Conservation (phyloP, 2,888 invertebrate genomes). For the Trichogramma dendrolimi region DNA sequence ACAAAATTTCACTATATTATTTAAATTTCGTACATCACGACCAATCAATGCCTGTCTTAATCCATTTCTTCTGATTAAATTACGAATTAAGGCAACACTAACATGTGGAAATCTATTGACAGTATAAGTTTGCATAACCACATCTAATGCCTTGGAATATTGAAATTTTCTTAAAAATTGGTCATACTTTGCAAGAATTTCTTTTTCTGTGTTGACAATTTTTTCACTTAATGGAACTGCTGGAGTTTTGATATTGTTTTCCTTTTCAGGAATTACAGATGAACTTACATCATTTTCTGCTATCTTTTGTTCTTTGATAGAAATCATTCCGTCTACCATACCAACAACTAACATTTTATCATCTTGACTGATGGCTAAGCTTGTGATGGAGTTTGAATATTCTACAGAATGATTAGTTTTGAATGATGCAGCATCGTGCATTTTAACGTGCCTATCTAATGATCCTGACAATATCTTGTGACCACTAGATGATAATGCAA, state of each 20-base stretch:
- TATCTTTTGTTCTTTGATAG: slow-evolving; percentile 74
- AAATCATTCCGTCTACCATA: slow-evolving; percentile 87
- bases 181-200: slow-evolving; percentile 63
- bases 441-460: slow-evolving; percentile 88
- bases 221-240: slow-evolving; percentile 56
- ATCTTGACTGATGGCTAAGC: slow-evolving; percentile 69
- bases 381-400: slow-evolving; percentile 86
- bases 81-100: slow-evolving; percentile 77
- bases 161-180: slow-evolving; percentile 72
- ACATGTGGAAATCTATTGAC: slow-evolving; percentile 67
- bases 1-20: slow-evolving; percentile 71
- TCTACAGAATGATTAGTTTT: slow-evolving; percentile 83
- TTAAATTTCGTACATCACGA: slow-evolving; percentile 64
- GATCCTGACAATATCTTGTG: slow-evolving; percentile 83
- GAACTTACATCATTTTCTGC: slow-evolving; percentile 37
- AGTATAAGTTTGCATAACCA: slow-evolving; percentile 62
- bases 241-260: too few species aligned
- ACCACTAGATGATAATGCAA: slow-evolving; percentile 76
- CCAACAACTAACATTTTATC: slow-evolving; percentile 87
- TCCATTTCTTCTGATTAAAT: slow-evolving; percentile 78
- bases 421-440: slow-evolving; percentile 83
- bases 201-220: slow-evolving; percentile 41
- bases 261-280: too few species aligned
- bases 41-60: slow-evolving; percentile 72
- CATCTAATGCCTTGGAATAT: slow-evolving; percentile 74